A percentile compares a stretch with the other conserved stretches of the same genome.
Conservation (phyloP, 2,797 vertebrate species). For the Oryzias dopingdopingensis region DNA sequence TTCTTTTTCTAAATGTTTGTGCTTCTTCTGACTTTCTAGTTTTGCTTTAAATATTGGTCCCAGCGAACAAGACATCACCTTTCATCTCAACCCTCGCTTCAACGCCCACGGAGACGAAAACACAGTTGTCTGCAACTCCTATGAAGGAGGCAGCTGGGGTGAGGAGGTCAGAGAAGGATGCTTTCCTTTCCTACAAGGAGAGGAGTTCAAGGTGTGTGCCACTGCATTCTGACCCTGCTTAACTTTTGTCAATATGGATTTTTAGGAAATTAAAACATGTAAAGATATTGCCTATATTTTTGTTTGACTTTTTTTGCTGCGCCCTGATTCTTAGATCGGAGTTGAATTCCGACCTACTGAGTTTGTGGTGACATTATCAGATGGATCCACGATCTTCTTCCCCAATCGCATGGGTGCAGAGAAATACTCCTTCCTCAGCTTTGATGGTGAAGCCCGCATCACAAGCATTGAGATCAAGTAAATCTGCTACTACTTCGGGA, state of each 20-base stretch:
- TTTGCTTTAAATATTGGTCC: constrained; percentile 76
- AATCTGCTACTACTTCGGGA: not conserved
- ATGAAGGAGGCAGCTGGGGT: constrained; percentile 69
- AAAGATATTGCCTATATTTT: not conserved
- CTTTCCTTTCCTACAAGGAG: constrained; percentile 74
- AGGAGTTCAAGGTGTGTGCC: constrained; percentile 71
- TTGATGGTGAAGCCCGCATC: constrained; percentile 62
- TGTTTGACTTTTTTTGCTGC: not conserved
- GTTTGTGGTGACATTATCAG: constrained; percentile 69
- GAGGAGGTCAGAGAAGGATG: constrained; percentile 65
- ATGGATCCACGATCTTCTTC: constrained; percentile 70
- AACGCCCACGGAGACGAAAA: constrained; percentile 68
- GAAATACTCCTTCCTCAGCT: constrained; percentile 64
- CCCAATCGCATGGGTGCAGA: constrained; percentile 72
- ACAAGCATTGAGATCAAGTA: constrained; percentile 65
- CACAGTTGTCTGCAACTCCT: constrained; percentile 76
- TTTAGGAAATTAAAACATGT: not conserved
- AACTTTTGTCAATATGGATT: not conserved
- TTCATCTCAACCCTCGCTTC: constrained; percentile 81
- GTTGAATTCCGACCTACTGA: constrained; percentile 66
- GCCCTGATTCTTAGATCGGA: constrained; percentile 47
- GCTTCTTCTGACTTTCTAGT: constrained; percentile 38
- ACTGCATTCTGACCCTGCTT: not conserved
- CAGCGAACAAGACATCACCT: constrained; percentile 52
- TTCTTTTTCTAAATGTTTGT: no score